Conservation (phyloP, 30 jellyfish, hydroid and myxozoan species). For the Aurelia coerulea region DNA sequence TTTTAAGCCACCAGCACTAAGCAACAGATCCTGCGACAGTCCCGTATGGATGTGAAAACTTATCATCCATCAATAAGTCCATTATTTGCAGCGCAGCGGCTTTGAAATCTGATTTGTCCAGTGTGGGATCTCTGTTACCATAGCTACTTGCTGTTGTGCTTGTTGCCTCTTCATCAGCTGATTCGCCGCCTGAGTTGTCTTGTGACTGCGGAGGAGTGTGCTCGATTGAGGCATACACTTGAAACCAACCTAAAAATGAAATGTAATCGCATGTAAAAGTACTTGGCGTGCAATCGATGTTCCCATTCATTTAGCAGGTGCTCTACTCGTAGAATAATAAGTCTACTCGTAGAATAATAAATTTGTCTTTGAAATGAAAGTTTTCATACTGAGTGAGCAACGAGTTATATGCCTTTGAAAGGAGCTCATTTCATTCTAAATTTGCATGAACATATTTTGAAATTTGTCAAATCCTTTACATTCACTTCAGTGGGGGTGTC, state of each 20-base stretch:
- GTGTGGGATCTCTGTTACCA: conserved; percentile 51
- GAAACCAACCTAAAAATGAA: conserved; percentile 80
- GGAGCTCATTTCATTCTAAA: too few relatives aligned
- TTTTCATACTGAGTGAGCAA: too few relatives aligned
- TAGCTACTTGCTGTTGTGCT: conserved; percentile 64
- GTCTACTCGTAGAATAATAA: too few relatives aligned
- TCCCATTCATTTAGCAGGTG: too few relatives aligned
- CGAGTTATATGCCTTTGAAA: too few relatives aligned
- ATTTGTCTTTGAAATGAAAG: too few relatives aligned
- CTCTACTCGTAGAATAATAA: too few relatives aligned
- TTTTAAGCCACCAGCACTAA: neutral
- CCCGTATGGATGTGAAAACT: conserved; percentile 98
- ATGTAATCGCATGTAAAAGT: neutral
- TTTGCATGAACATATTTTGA: too few relatives aligned
- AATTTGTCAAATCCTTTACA: too few relatives aligned
- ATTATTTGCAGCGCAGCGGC: conserved; percentile 84
- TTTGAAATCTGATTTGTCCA: conserved; percentile 81
- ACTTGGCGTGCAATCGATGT: too few relatives aligned
- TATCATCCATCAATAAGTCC: conserved; percentile 86
- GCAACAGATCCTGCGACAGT: conserved; percentile 99
- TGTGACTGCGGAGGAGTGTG: conserved; percentile 39
- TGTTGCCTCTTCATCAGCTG: conserved; percentile 75
- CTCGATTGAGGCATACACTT: conserved; percentile 77
- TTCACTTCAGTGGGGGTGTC: too few relatives aligned
- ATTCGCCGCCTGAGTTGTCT: conserved; percentile 68